These are phyloP conservation scores for Rhincodon typus DNA, from an alignment of 2,797 vertebrate genomes.

Conservation along the genomic window DNA sequence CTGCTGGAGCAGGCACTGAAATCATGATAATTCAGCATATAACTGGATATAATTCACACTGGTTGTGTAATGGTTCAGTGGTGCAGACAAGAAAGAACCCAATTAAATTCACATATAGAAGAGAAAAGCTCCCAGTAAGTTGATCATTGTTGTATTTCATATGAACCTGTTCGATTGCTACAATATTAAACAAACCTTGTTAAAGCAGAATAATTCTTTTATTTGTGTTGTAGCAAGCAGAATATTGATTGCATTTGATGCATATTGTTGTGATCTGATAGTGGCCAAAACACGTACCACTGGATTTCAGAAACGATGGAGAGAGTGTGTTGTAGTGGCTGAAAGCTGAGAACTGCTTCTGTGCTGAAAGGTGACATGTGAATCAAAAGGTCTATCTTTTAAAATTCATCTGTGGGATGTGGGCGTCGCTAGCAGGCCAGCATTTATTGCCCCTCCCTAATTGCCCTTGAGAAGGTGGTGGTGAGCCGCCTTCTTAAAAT, in stretches of 20 bases:
- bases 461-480: no score
- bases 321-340: not conserved
- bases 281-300: not conserved
- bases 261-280: not conserved
- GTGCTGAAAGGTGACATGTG: not conserved
- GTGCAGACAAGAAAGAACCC: not conserved
- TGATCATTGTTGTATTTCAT: not conserved
- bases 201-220: not conserved
- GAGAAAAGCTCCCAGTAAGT: not conserved
- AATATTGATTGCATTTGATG: not conserved
- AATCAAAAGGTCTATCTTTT: not conserved
- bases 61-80: not conserved
- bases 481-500: no score
- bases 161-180: not conserved
- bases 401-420: no score
- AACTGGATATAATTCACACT: not conserved
- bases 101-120: not conserved
- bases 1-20: not conserved
- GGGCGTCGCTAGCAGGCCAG: no score
- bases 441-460: no score
- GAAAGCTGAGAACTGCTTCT: not conserved
- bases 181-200: not conserved
- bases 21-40: constrained; percentile 9
- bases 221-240: not conserved
- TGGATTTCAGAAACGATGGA: not conserved